Evolutionary conservation across 2,113 vertebrate species (phyloP).

Genomic region (Laticauda laticaudata): DNA sequence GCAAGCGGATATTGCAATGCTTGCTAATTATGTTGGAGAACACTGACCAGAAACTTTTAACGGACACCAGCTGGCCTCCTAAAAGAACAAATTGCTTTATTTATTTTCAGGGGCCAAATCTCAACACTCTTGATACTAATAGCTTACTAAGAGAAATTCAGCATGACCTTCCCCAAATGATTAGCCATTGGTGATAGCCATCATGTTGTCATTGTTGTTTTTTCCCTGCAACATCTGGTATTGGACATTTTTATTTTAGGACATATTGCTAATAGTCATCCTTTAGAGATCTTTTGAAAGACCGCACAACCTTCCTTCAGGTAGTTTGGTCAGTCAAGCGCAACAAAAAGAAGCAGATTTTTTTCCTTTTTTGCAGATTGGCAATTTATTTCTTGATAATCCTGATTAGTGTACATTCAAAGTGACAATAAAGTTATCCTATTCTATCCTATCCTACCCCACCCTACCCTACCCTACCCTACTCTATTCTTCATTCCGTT

Average conservation of each 20-base stretch:
- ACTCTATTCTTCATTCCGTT: too few relatives aligned
- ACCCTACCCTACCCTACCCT: too few relatives aligned
- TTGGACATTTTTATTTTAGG: background rate
- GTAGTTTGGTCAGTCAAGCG: background rate
- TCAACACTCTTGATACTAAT: slow-evolving; percentile 9
- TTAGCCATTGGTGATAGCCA: background rate
- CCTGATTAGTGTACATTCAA: too few relatives aligned
- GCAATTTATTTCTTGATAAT: background rate
- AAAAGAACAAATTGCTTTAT: slow-evolving; percentile 37
- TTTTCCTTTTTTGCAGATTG: background rate
- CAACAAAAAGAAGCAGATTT: background rate
- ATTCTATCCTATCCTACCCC: too few relatives aligned
- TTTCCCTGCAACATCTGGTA: background rate
- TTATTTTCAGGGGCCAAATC: slow-evolving; percentile 37
- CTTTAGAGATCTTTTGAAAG: background rate
- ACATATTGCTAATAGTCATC: background rate
- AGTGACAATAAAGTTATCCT: too few relatives aligned
- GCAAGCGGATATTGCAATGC: slow-evolving; percentile 48
- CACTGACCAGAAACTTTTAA: slow-evolving; percentile 58
- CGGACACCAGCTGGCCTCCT: slow-evolving; percentile 58
- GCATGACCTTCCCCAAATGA: background rate
- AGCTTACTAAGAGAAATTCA: background rate
- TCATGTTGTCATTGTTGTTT: background rate
- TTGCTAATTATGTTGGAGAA: slow-evolving; percentile 48
- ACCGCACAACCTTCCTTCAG: background rate